Evolutionary conservation across 2,797 vertebrate genomes (phyloP), one percentile per base, ranked within the genome.

Genomic region (Anas bernieri): DNA sequence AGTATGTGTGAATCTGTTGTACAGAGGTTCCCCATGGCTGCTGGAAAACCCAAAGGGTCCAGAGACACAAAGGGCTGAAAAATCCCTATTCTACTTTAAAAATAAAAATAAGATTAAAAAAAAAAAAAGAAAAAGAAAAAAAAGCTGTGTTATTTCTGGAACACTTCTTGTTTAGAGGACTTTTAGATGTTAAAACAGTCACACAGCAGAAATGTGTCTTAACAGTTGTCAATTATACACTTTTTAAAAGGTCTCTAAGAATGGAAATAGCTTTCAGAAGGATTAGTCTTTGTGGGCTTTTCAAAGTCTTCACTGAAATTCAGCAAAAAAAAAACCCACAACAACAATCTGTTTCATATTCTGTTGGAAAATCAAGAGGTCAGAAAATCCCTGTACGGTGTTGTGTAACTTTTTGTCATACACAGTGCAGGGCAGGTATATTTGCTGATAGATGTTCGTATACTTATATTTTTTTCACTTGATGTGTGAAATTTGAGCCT

Each of bases 161-260:
- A 41, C 33, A 83, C 17, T 28, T 67, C 13, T 64, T 0, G 0
- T 5, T 46, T 92, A 46, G 59, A 70, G 61, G 41, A n/a, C 68
- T 91, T 80, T 89, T 74, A 74, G 77, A 43, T 84, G 31, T 68
- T 82, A 73, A 75, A 85, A 43, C 17, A 93, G 75, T 78, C 72
- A 62, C 15, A 2, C 39, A 70, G 62, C 54, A 89, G 84, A 55
- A 85, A 84, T 21, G 25, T 76, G 66, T 80, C 78, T 83, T 89
- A 89, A 39, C 83, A 55, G 77, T 90, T 90, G 75, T 83, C 86
- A 89, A 35, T 79, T 91, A 83, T 22, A 73, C 50, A 63, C 50
- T 68, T 91, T 50, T 81, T 0, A 46, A 83, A 87, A 88, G 55
- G 45, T 67, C 76, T 91, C 48, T 30, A 88, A 64, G 91, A 90